Percentiles rank a stretch among this genome's conserved stretches.
phyloP scores from a whole-genome alignment of 2,113 vertebrate genomes.

The Pitta sordida region DNA sequence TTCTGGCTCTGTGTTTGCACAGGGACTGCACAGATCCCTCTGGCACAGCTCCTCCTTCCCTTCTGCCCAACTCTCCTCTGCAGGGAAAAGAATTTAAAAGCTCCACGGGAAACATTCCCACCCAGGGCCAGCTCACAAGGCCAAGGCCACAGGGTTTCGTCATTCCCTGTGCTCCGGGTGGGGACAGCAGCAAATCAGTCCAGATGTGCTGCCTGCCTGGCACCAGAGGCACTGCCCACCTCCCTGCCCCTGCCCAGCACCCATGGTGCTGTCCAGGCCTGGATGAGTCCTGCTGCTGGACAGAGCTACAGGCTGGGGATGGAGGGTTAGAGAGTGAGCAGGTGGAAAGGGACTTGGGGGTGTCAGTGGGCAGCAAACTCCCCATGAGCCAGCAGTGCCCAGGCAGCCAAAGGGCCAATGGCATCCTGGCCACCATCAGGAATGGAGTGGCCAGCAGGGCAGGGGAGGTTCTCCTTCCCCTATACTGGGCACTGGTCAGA shows the following conservation, averaged over 20 bases:
- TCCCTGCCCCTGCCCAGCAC: too few relatives aligned
- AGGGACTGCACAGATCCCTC: neutral
- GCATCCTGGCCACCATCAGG: too few relatives aligned
- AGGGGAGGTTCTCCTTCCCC: too few relatives aligned
- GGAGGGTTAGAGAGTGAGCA: too few relatives aligned
- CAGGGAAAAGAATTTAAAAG: neutral
- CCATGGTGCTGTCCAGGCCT: neutral
- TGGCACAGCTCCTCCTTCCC: neutral
- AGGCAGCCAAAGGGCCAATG: too few relatives aligned
- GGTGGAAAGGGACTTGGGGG: too few relatives aligned
- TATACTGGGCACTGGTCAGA: too few relatives aligned
- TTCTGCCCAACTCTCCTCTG: neutral
- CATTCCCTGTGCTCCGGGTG: too few relatives aligned
- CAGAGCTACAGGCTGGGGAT: too few relatives aligned
- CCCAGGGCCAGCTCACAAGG: neutral
- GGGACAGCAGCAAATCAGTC: neutral
- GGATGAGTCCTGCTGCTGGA: neutral
- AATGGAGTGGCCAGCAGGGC: too few relatives aligned
- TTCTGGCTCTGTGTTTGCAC: neutral
- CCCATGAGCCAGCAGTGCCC: too few relatives aligned
- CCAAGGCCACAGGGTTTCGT: neutral
- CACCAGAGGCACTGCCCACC: neutral
- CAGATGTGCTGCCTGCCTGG: neutral
- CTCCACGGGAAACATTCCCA: neutral
- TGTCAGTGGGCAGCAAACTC: too few relatives aligned